These are phyloP conservation scores for Drosophila lacertosa DNA, from an alignment of 1,140 invertebrate genomes.

Conservation along the genomic window DNA sequence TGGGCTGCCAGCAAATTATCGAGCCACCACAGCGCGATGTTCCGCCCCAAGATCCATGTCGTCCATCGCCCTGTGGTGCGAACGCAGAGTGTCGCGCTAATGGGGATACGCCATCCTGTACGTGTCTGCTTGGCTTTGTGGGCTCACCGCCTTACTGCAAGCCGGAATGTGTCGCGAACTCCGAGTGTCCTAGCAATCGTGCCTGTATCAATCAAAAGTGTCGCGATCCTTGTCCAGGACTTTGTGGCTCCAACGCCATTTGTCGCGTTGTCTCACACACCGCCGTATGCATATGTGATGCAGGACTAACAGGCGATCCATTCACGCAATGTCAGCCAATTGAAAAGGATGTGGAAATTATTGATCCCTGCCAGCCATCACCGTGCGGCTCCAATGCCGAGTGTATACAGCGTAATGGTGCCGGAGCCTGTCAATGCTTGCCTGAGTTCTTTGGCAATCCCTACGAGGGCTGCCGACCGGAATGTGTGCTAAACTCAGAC, in stretches of 20 bases:
- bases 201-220: conserved; percentile 90
- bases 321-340: conserved; percentile 87
- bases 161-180: conserved; percentile 90
- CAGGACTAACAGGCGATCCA: conserved; percentile 89
- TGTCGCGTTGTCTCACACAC: conserved; percentile 90
- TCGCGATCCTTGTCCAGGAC: conserved; percentile 88
- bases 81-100: conserved; percentile 89
- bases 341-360: conserved; percentile 81
- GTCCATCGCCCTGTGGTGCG: conserved; percentile 90
- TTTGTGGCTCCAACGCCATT: conserved; percentile 89
- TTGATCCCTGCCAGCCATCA: conserved; percentile 88
- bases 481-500: conserved; percentile 90
- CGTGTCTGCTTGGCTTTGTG: conserved; percentile 88
- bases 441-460: conserved; percentile 89
- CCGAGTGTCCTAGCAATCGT: conserved; percentile 88
- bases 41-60: conserved; percentile 87
- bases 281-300: conserved; percentile 88
- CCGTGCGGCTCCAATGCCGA: conserved; percentile 91
- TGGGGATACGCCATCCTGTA: conserved; percentile 87
- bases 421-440: conserved; percentile 89
- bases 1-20: conserved; percentile 86
- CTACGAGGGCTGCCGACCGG: conserved; percentile 89
- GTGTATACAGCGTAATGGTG: conserved; percentile 87
- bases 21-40: conserved; percentile 90
- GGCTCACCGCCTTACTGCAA: conserved; percentile 90